phyloP scores from a whole-genome alignment of 2,888 invertebrate genomes.

The Polia nebulosa region DNA sequence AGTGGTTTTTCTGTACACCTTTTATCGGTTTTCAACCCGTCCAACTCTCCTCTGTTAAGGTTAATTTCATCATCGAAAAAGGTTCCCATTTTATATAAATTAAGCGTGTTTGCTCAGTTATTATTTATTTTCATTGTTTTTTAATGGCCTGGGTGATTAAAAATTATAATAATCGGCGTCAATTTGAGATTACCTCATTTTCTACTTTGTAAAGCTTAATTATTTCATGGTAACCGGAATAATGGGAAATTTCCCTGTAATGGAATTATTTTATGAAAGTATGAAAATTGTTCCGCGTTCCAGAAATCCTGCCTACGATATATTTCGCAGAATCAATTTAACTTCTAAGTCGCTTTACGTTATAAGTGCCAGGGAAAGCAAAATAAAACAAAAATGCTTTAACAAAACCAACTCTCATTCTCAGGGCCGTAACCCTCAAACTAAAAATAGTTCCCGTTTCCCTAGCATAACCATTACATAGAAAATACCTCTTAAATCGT shows the following conservation, averaged over 20 bases:
- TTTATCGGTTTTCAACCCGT: slow-evolving; percentile 64
- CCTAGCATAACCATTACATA: slow-evolving; percentile 53
- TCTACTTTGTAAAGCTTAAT: background rate
- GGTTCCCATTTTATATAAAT: slow-evolving; percentile 65
- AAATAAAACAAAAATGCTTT: slow-evolving; percentile 10
- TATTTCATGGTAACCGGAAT: background rate
- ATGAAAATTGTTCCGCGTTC: background rate
- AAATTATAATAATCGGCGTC: slow-evolving; percentile 21
- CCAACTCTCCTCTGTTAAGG: slow-evolving; percentile 64
- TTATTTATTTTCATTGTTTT: slow-evolving; percentile 48
- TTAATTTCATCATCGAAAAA: slow-evolving; percentile 74
- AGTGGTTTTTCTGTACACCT: slow-evolving; percentile 29
- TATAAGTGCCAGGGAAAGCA: too few relatives aligned
- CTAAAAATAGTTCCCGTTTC: slow-evolving; percentile 57
- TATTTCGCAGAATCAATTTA: background rate
- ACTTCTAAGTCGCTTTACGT: too few relatives aligned
- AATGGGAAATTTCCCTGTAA: background rate
- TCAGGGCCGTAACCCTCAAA: slow-evolving; percentile 47
- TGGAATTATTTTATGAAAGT: background rate
- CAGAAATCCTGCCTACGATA: background rate
- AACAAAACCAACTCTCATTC: slow-evolving; percentile 18
- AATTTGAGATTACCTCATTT: slow-evolving; percentile 7
- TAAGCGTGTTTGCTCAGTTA: slow-evolving; percentile 53
- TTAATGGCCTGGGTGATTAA: slow-evolving; percentile 40
- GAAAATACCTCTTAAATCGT: slow-evolving; percentile 64